These are phyloP conservation scores for Sebastes hubbsi DNA, from an alignment of 2,797 vertebrate species.

Conservation along the genomic window DNA sequence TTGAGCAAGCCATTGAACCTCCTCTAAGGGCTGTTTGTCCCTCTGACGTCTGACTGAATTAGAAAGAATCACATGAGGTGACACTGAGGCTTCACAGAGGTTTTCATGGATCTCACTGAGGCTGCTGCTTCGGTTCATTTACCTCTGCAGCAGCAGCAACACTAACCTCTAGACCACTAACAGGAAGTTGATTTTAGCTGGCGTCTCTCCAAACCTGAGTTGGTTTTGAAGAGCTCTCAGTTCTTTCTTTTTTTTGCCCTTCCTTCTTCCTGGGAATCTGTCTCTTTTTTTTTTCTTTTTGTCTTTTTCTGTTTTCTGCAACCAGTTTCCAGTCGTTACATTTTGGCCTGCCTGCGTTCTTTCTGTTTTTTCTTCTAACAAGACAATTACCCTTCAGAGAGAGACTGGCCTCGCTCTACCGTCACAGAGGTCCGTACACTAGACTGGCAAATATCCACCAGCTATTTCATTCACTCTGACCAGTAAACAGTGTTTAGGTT, in stretches of 20 bases:
- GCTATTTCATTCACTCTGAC: neutral
- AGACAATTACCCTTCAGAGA: constrained; percentile 36
- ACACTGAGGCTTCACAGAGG: constrained; percentile 41
- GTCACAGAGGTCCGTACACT: neutral
- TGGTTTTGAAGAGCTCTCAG: constrained; percentile 34
- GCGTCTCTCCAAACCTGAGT: constrained; percentile 38
- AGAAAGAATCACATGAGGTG: neutral
- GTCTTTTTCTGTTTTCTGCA: constrained; percentile 2
- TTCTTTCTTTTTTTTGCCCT: neutral
- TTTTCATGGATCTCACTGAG: neutral
- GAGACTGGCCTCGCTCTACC: constrained; percentile 48
- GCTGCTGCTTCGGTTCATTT: constrained; percentile 4
- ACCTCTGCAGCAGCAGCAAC: neutral
- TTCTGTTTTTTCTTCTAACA: constrained; percentile 37
- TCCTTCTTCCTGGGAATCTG: constrained; percentile 1
- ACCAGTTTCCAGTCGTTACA: neutral
- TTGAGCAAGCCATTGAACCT: neutral
- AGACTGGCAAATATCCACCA: neutral
- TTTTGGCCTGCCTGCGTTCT: constrained; percentile 10
- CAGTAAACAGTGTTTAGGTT: neutral
- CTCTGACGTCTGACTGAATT: neutral
- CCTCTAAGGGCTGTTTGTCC: neutral
- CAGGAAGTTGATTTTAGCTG: constrained; percentile 14
- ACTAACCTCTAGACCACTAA: constrained; percentile 58
- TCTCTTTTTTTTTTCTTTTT: neutral